Conservation (phyloP, 2,797 vertebrate genomes). For the Epinephelus malabaricus region DNA sequence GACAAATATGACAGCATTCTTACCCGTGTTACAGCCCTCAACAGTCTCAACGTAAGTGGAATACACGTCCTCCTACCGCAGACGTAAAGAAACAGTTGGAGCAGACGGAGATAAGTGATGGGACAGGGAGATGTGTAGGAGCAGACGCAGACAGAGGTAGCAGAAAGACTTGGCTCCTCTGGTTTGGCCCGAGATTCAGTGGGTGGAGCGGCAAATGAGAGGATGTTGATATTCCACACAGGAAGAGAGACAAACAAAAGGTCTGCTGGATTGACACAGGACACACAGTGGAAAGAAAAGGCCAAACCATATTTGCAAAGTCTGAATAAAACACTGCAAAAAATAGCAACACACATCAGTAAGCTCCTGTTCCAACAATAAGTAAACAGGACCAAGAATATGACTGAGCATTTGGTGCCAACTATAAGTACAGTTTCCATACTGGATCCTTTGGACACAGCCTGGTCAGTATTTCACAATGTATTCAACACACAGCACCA, state of each 20-base stretch:
- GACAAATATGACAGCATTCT: constrained; percentile 49
- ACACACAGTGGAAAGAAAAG: constrained; percentile 16
- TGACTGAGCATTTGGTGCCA: neutral
- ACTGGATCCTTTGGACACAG: too few species aligned
- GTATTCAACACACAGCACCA: too few species aligned
- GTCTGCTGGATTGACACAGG: constrained; percentile 39
- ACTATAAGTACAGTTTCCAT: too few species aligned
- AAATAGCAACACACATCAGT: neutral
- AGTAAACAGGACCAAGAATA: neutral
- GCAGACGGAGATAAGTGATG: neutral
- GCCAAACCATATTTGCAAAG: constrained; percentile 8
- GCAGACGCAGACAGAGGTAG: neutral
- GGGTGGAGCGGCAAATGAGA: constrained; percentile 59
- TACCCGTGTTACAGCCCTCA: neutral
- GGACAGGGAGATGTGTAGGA: neutral
- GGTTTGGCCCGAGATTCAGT: constrained; percentile 26
- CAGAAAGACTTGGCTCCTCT: neutral
- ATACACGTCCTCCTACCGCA: neutral
- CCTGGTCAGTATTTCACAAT: too few species aligned
- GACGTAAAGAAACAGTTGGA: neutral
- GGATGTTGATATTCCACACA: constrained; percentile 79
- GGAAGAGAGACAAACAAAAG: constrained; percentile 75
- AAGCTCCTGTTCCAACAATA: neutral
- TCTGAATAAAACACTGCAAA: neutral
- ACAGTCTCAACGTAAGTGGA: neutral